Conservation (phyloP, 2,797 vertebrate genomes). For the Phylloscopus collybita region DNA sequence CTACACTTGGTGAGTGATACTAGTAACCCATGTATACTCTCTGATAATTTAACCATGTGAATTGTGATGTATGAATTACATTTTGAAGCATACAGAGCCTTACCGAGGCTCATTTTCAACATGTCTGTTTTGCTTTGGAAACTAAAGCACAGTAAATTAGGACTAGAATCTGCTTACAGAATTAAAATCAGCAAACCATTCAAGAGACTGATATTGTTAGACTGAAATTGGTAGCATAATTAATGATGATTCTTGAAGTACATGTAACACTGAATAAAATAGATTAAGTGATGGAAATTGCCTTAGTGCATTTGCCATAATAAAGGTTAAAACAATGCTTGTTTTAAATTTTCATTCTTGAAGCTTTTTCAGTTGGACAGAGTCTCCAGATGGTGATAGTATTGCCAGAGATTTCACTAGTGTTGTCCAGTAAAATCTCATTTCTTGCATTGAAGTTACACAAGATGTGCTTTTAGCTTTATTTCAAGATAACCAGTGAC, state of each 20-base stretch:
- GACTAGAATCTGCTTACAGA: neutral
- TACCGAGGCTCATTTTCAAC: neutral
- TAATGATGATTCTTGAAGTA: neutral
- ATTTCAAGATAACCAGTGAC: neutral
- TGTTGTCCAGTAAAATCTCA: neutral
- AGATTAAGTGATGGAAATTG: neutral
- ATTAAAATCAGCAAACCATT: slow-evolving; percentile 5
- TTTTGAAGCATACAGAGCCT: neutral
- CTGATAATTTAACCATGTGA: neutral
- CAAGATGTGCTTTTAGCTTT: neutral
- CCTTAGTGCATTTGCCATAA: neutral
- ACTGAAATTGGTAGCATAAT: neutral
- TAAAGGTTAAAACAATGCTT: neutral
- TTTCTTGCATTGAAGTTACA: neutral
- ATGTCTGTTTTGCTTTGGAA: neutral
- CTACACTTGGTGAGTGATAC: neutral
- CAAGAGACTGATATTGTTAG: neutral
- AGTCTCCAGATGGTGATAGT: neutral
- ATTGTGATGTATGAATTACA: neutral
- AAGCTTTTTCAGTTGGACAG: neutral
- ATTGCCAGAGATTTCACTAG: neutral
- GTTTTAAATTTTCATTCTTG: neutral
- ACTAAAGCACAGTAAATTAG: neutral
- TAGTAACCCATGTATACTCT: neutral
- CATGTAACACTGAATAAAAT: neutral